Conservation (phyloP, 2,797 vertebrate species). For the Alauda arvensis region DNA sequence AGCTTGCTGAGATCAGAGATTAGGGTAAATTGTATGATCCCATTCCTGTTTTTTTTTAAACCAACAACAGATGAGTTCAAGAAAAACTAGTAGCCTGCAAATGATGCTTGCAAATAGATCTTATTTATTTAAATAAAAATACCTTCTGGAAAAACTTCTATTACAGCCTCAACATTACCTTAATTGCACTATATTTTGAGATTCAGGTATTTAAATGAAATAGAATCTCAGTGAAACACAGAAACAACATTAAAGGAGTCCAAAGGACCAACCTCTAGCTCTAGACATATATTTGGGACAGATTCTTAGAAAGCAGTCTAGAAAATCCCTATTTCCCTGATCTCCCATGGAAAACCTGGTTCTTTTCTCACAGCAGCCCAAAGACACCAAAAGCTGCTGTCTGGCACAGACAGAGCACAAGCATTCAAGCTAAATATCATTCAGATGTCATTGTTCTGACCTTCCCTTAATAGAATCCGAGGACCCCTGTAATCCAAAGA, state of each 20-base stretch:
- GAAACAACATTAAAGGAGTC: background rate
- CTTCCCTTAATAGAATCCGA: background rate
- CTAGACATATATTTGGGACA: background rate
- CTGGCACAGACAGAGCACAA: background rate
- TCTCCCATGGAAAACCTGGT: background rate
- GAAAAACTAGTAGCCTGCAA: background rate
- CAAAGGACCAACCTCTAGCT: background rate
- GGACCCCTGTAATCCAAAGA: background rate
- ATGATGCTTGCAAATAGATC: background rate
- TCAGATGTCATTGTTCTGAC: background rate
- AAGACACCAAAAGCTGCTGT: background rate
- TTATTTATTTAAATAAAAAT: background rate
- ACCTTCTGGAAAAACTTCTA: background rate
- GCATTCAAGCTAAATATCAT: background rate
- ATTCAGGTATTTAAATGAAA: background rate
- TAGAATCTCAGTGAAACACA: background rate
- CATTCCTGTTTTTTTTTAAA: background rate
- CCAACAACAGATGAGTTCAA: background rate
- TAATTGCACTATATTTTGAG: background rate
- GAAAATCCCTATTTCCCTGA: background rate
- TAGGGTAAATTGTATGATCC: background rate
- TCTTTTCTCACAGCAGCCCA: background rate
- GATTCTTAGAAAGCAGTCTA: background rate
- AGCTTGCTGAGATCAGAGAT: background rate
- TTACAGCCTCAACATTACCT: background rate